phyloP scores from a whole-genome alignment of 1,140 invertebrate species.

The Glomeris maerens region DNA sequence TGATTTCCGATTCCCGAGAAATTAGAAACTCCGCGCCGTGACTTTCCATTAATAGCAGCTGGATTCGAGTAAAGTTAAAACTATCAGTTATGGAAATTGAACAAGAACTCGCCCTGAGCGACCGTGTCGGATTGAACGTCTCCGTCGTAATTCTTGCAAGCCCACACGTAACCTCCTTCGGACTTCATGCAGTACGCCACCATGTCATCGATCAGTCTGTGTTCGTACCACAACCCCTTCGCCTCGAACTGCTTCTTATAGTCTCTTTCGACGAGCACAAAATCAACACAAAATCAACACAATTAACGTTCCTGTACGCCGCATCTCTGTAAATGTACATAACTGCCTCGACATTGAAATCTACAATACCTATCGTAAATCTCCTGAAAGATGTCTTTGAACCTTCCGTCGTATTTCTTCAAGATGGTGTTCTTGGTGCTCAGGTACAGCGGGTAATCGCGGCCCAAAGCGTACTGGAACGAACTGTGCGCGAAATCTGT shows the following conservation, averaged over 20 bases:
- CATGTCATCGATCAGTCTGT: constrained; percentile 97
- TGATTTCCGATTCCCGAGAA: no score
- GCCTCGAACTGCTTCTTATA: constrained; percentile 78
- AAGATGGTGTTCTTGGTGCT: constrained; percentile 99
- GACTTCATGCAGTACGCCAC: constrained; percentile 97
- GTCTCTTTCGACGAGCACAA: no score
- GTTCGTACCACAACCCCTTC: constrained; percentile 87
- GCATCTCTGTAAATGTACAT: no score
- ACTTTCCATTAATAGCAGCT: no score
- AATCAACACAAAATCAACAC: no score
- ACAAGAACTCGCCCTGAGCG: constrained; percentile 60
- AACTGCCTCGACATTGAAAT: no score
- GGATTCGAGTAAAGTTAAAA: no score
- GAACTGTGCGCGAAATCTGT: constrained; percentile 83
- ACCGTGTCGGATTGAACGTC: constrained; percentile 97
- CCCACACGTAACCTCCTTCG: constrained; percentile 97
- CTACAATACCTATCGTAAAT: constrained; percentile 77
- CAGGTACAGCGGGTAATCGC: constrained; percentile 79
- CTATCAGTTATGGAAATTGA: no score
- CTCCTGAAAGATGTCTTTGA: constrained; percentile 98
- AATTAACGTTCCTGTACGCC: constrained; percentile 4
- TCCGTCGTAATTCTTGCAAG: constrained; percentile 97
- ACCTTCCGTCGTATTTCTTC: constrained; percentile 94
- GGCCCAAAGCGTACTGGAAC: constrained; percentile 73
- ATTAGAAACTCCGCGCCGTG: no score